These are phyloP conservation scores for Polyommatus icarus DNA, from an alignment of 2,888 invertebrate genomes.

Conservation along the genomic window DNA sequence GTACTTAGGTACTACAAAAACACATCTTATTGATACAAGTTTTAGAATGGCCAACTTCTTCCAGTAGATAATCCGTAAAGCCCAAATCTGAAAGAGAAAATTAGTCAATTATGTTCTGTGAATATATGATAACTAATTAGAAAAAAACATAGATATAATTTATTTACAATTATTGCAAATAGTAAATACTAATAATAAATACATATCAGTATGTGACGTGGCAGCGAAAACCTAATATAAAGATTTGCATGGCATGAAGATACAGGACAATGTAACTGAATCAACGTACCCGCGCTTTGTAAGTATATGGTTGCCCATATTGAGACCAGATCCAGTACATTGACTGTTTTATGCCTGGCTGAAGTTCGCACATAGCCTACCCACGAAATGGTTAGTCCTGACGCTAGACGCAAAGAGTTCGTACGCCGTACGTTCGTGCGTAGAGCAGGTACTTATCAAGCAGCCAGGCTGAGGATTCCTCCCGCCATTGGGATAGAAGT, in stretches of 20 bases:
- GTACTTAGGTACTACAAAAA: neutral
- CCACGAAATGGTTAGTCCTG: slow-evolving; percentile 45
- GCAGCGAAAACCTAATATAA: no score
- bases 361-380: slow-evolving; percentile 44
- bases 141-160: neutral
- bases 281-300: slow-evolving; percentile 21
- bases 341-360: slow-evolving; percentile 39
- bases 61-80: slow-evolving; percentile 5
- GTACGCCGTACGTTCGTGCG: slow-evolving; percentile 46
- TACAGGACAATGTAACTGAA: neutral
- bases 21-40: neutral
- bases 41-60: slow-evolving; percentile 23
- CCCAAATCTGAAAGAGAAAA: slow-evolving; percentile 14
- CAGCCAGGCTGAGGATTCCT: slow-evolving; percentile 51
- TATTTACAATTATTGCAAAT: neutral
- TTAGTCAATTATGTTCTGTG: neutral
- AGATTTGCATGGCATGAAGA: no score
- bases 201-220: no score
- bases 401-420: slow-evolving; percentile 47
- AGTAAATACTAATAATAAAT: no score
- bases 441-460: slow-evolving; percentile 44
- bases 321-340: slow-evolving; percentile 36
- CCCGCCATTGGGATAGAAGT: slow-evolving; percentile 56
- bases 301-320: slow-evolving; percentile 38
- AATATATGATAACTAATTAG: neutral